Base-by-base conservation (phyloP, 2,113 vertebrate species). In the Sprattus sprattus region DNA sequence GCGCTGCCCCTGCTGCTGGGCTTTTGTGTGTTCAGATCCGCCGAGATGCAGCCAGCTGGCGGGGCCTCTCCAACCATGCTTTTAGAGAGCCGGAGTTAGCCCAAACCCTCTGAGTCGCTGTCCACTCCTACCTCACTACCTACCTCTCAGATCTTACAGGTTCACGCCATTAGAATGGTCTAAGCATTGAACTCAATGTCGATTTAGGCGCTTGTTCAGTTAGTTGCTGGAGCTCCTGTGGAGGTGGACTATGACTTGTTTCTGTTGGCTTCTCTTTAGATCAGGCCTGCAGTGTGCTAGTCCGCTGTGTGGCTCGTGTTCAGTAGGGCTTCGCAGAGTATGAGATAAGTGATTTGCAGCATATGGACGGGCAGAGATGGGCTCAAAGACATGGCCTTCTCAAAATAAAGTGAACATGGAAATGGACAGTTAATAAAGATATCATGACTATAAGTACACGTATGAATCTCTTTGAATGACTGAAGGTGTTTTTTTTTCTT, bases 51-150 rank as follows among this genome's bases (percentile, higher is more conserved):
- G 46, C 22, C n/a, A 47, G 46, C 81, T 52, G 81, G 46, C 50
- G 47, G 50, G 52, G 45, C 16, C 64, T 86, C 81, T 86, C 82
- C 64, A 71, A 11, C 8, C 64, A 71, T 28, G 64, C 64, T 71
- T 13, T 71, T 32, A 71, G 25, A 71, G 64, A 25, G n/a, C 25
- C 18, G 52, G 25, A 71, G 64, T 28, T 9, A 71, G 28, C 10
- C 1, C 10, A 11, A 67, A 11, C 22, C 25, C 25, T 67, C 64
- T 6, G 8, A 67, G n/a, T 64, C 60, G n/a, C 60, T 6, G 60
- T 13, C 2, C 60, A 25, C 22, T 67, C 60, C 16, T 13, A 2
- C 60, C 60, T n/a, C n/a, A n/a, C n/a, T n/a, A 67, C 60, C n/a
- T 28, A 11, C 64, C 64, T 28, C 25, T 71, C 64, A 71, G 25